Percentiles rank a stretch among this genome's conserved stretches.
These are phyloP conservation scores for Malurus splendens DNA, from an alignment of 2,797 vertebrate genomes.

Conservation along the genomic window DNA sequence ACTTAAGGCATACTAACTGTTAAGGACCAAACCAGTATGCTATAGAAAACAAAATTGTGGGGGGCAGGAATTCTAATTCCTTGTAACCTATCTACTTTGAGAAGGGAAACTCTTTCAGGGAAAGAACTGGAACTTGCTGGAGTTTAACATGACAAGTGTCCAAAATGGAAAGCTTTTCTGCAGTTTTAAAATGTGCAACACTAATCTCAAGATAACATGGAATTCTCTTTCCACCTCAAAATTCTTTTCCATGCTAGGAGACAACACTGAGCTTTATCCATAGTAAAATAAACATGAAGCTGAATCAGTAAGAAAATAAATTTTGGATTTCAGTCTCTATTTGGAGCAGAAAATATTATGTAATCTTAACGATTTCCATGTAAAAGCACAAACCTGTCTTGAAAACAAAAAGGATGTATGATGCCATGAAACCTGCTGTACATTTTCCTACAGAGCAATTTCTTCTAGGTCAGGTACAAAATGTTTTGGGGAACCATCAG, in stretches of 20 bases:
- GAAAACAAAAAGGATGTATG: not conserved
- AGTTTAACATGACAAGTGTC: not conserved
- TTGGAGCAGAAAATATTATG: not conserved
- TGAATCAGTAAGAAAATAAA: not conserved
- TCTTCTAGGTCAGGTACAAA: not conserved
- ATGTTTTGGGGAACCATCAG: not conserved
- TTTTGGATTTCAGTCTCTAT: not conserved
- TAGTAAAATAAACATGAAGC: not conserved
- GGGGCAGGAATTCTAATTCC: not conserved
- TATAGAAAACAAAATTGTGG: not conserved
- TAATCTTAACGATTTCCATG: not conserved
- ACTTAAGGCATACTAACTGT: not conserved
- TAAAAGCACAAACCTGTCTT: not conserved
- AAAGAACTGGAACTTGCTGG: not conserved
- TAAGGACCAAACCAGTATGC: not conserved
- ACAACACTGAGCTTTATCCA: not conserved
- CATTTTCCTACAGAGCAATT: not conserved
- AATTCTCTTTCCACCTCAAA: not conserved
- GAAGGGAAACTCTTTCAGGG: rapidly evolving
- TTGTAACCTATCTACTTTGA: not conserved
- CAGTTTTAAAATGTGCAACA: not conserved
- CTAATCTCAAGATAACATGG: not conserved
- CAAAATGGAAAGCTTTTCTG: not conserved
- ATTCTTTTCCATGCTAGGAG: not conserved
- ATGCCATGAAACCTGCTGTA: not conserved